Evolutionary conservation across 2,888 invertebrate species (phyloP).

Genomic region (Caenorhabditis becei): DNA sequence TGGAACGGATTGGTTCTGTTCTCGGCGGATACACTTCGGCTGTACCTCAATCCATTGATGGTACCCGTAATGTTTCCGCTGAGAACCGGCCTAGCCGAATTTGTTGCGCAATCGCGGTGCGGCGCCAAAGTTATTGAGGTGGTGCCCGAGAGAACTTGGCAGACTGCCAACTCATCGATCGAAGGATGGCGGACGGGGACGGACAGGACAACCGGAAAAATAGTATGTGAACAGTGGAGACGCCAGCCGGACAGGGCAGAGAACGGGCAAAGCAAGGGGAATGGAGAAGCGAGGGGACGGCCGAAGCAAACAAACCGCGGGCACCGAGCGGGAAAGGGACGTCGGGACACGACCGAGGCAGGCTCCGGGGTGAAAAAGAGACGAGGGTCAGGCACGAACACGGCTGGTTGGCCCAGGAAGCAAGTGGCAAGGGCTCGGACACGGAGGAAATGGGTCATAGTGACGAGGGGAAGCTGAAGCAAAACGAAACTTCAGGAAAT

Average conservation of each 20-base stretch:
- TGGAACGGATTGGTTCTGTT: conserved; percentile 36
- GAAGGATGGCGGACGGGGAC: neutral
- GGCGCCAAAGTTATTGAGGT: neutral
- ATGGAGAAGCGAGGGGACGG: conserved; percentile 6
- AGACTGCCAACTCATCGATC: conserved; percentile 21
- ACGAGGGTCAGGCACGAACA: neutral
- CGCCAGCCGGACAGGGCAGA: neutral
- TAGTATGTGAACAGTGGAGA: neutral
- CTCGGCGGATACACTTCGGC: conserved; percentile 49
- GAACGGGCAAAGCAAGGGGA: neutral
- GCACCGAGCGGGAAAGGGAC: neutral
- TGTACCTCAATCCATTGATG: conserved; percentile 31
- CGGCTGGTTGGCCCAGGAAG: too few species aligned
- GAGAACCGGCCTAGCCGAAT: conserved; percentile 38
- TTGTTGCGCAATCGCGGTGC: too few species aligned
- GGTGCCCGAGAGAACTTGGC: conserved; percentile 15
- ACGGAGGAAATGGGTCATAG: too few species aligned
- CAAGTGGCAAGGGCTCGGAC: too few species aligned
- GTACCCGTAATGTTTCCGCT: conserved; percentile 65
- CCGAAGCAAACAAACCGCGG: conserved; percentile 3
- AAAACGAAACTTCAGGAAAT: conserved; percentile 2
- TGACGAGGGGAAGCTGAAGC: neutral
- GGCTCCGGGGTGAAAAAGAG: too few species aligned
- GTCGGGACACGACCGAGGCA: neutral
- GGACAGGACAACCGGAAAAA: conserved; percentile 1